Evolutionary conservation across 64 coral and sea anemone species (phyloP), one percentile per base, ranked within the genome.

Genomic region (Trachythela sp.): DNA sequence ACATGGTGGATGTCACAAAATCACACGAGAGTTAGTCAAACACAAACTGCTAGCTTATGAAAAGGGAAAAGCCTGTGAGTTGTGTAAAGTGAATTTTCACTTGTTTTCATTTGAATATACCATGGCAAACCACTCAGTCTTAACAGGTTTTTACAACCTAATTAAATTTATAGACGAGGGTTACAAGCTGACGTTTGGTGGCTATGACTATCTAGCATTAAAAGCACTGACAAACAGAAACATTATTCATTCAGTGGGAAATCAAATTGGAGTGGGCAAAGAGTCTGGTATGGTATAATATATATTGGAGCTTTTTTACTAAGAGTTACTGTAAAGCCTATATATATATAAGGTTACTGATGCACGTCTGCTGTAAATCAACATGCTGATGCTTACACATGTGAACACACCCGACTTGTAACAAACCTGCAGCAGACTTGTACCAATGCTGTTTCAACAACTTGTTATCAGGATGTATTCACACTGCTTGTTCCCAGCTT

Each of bases 251-350:
- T 99, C 96, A 59, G 96, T 99, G 77, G 96, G 96, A 13, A 99
- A 99, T 87, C 96, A 99, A 50, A 99, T 99, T 90, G 96, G 96
- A 26, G 93, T 99, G 32, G 95, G 95, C 32, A 98, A 98, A 56
- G 95, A 98, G 67, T 77, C 71, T 32, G 71, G 71, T 77, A 58
- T n/a, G 42, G n/a, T n/a, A n/a, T 45, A 10, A 45, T 45, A 45
- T 3, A 45, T 45, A 45, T 45, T 45, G 10, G n/a, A n/a, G n/a
- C n/a, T n/a, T n/a, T n/a, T n/a, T n/a, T n/a, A n/a, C n/a, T n/a
- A n/a, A n/a, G n/a, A n/a, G n/a, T n/a, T n/a, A n/a, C n/a, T n/a
- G n/a, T n/a, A n/a, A n/a, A n/a, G n/a, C n/a, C n/a, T n/a, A n/a
- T n/a, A n/a, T n/a, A n/a, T n/a, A n/a, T n/a, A n/a, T n/a, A n/a